Evolutionary conservation across 2,797 vertebrate genomes (phyloP).

Genomic region (Tokudaia tokunoshimensis): DNA sequence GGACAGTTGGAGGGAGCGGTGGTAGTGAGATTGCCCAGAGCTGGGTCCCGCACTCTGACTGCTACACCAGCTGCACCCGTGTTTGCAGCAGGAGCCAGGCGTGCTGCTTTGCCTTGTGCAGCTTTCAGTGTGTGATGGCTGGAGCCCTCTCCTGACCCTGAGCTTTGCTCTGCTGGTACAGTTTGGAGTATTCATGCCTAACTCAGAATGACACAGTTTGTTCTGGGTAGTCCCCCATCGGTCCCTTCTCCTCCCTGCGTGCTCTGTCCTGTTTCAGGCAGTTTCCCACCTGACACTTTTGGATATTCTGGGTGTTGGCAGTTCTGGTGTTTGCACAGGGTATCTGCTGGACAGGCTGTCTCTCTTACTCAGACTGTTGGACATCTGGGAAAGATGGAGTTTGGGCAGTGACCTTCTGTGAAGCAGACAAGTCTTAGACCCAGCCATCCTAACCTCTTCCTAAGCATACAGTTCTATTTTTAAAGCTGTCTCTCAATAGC

Average conservation of each 20-base stretch:
- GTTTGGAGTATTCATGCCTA: neutral
- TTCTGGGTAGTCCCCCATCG: accelerated
- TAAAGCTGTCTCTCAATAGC: slow-evolving; percentile 64
- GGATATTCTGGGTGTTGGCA: neutral
- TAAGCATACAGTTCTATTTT: slow-evolving; percentile 45
- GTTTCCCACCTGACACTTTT: neutral
- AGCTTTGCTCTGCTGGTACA: neutral
- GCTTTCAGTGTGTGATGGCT: neutral
- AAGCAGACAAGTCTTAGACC: slow-evolving; percentile 5
- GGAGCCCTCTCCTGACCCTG: neutral
- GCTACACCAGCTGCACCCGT: neutral
- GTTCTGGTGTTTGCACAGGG: neutral
- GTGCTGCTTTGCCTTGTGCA: neutral
- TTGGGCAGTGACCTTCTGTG: neutral
- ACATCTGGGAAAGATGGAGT: neutral
- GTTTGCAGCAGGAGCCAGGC: neutral
- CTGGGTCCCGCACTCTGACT: neutral
- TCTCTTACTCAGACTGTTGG: neutral
- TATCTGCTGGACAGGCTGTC: accelerated
- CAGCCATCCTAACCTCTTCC: slow-evolving; percentile 38
- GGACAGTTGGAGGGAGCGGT: neutral
- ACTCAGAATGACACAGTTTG: neutral
- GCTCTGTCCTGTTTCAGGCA: neutral
- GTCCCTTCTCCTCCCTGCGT: neutral
- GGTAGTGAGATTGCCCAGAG: neutral